These are phyloP conservation scores for Ennomos quercinarius DNA, from an alignment of 2,888 invertebrate species.

Conservation along the genomic window DNA sequence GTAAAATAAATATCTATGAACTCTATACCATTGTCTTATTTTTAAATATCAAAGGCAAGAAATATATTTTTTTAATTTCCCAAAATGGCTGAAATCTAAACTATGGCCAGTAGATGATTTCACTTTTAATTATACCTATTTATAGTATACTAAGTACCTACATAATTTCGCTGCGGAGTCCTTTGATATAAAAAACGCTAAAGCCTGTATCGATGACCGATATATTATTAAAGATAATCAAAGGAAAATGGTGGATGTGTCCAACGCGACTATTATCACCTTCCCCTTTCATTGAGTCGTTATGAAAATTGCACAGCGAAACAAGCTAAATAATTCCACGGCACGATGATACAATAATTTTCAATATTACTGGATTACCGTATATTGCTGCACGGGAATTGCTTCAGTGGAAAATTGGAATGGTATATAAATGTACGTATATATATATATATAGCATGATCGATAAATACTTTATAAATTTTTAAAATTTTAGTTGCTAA, in stretches of 20 bases:
- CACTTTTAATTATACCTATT: no score
- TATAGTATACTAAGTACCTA: no score
- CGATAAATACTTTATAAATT: slow-evolving; percentile 33
- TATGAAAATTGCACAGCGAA: slow-evolving; percentile 59
- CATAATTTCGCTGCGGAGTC: not conserved
- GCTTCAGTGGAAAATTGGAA: slow-evolving; percentile 40
- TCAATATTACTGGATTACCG: slow-evolving; percentile 44
- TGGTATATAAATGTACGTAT: slow-evolving; percentile 26
- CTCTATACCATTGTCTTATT: no score
- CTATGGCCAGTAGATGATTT: no score
- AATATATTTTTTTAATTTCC: no score
- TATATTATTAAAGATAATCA: slow-evolving; percentile 6
- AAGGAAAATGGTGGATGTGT: slow-evolving; percentile 1
- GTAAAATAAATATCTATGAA: no score
- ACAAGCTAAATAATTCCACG: slow-evolving; percentile 55
- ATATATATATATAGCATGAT: slow-evolving; percentile 2
- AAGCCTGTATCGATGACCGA: not conserved
- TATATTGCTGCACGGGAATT: slow-evolving; percentile 44
- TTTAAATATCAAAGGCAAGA: no score
- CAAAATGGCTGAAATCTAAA: no score
- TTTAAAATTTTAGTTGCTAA: slow-evolving; percentile 21
- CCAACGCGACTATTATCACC: slow-evolving; percentile 15
- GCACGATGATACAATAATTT: slow-evolving; percentile 56
- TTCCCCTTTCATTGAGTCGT: slow-evolving; percentile 54
- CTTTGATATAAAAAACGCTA: slow-evolving; percentile 5